These are phyloP conservation scores for Enteromius unitaeniatus DNA, from an alignment of 2,797 vertebrate genomes.

Conservation along the genomic window DNA sequence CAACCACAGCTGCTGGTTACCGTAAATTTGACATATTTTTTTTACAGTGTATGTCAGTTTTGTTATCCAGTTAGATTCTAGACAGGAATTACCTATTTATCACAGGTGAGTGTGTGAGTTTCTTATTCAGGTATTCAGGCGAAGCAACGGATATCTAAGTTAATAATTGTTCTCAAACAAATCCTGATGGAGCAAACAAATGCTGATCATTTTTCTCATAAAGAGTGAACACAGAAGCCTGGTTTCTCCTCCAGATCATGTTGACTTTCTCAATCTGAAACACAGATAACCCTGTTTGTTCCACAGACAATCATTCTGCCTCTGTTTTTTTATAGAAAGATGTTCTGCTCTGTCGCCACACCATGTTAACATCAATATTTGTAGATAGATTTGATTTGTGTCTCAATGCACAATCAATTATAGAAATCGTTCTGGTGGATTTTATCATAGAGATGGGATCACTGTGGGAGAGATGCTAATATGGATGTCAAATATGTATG, in stretches of 20 bases:
- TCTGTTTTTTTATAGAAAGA: conserved; percentile 53
- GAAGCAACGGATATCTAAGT: background rate
- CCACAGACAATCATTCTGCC: conserved; percentile 24
- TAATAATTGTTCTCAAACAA: conserved; percentile 41
- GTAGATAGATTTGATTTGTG: conserved; percentile 60
- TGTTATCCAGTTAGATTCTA: background rate
- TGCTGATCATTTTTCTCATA: background rate
- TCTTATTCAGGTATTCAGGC: conserved; percentile 3
- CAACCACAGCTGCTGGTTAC: too few species aligned
- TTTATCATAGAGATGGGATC: conserved; percentile 40
- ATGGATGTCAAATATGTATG: too few species aligned
- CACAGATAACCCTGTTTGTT: conserved; percentile 45
- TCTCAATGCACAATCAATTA: conserved; percentile 72
- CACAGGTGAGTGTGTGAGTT: background rate
- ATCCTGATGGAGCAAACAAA: conserved; percentile 30
- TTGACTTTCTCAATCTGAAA: conserved; percentile 35
- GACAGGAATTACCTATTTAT: background rate
- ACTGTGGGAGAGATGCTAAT: conserved; percentile 66
- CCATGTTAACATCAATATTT: conserved; percentile 64
- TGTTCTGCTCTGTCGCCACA: conserved; percentile 54
- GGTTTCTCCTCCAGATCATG: conserved; percentile 20
- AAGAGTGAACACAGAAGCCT: background rate
- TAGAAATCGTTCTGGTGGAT: conserved; percentile 62
- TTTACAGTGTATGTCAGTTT: too few species aligned
- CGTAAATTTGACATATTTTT: too few species aligned